Conservation (phyloP, 64 coral and sea anemone species). For the Actinia equina region DNA sequence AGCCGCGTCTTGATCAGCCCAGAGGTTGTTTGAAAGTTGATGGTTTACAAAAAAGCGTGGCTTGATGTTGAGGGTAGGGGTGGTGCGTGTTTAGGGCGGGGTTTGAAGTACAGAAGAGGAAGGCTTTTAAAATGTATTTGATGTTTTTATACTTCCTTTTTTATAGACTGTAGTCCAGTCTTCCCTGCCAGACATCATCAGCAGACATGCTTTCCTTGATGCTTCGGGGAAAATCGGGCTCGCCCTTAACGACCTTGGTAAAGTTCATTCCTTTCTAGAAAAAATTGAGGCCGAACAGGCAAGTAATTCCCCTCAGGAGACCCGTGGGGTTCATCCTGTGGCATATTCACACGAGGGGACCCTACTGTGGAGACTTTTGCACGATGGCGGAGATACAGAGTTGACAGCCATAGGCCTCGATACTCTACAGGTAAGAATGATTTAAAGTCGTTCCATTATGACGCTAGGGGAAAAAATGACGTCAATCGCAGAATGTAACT, state of each 20-base stretch:
- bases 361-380: slow-evolving; percentile 66
- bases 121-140: too few species aligned
- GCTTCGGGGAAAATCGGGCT: slow-evolving; percentile 64
- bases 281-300: slow-evolving; percentile 1
- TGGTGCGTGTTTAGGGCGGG: too few species aligned
- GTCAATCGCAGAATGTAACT: too few species aligned
- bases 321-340: slow-evolving; percentile 62
- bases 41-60: too few species aligned
- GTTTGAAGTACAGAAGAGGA: too few species aligned
- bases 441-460: too few species aligned
- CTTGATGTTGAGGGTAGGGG: too few species aligned
- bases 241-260: slow-evolving; percentile 66
- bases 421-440: slow-evolving; percentile 83
- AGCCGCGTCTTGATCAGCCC: too few species aligned
- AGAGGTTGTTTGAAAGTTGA: too few species aligned
- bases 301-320: neutral
- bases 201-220: slow-evolving; percentile 75
- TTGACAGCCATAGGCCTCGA: slow-evolving; percentile 39
- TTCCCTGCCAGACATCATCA: slow-evolving; percentile 59
- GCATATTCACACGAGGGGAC: slow-evolving; percentile 48
- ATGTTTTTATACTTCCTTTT: neutral
- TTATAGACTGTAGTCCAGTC: slow-evolving; percentile 53
- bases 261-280: slow-evolving; percentile 32
- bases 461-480: too few species aligned
- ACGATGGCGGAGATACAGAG: slow-evolving; percentile 31